phyloP scores from a whole-genome alignment of 2,888 invertebrate species.

The Malthinus flaveolus region DNA sequence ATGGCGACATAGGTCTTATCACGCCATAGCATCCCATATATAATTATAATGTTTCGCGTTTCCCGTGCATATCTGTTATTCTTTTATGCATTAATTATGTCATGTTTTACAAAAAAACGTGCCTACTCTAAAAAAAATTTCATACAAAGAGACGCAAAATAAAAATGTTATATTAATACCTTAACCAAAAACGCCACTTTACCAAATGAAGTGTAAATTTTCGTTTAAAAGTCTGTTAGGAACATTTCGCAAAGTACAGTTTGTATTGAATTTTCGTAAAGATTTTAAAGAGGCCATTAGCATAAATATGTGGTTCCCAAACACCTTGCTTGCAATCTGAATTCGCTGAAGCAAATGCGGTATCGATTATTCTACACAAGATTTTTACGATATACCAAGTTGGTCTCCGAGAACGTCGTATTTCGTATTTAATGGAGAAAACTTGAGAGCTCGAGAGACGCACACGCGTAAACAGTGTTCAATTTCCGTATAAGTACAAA shows the following conservation, averaged over 20 bases:
- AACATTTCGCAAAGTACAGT: neutral
- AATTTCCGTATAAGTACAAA: conserved; percentile 38
- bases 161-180: neutral
- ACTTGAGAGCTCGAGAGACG: conserved; percentile 25
- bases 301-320: conserved; percentile 41
- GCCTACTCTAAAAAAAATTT: too few species aligned
- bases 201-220: too few species aligned
- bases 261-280: conserved; percentile 30
- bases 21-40: conserved; percentile 18
- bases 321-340: conserved; percentile 28
- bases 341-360: conserved; percentile 35
- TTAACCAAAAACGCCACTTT: neutral
- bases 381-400: conserved; percentile 33
- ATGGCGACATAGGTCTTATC: conserved; percentile 12
- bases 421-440: conserved; percentile 34
- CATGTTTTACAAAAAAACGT: too few species aligned
- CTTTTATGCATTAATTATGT: too few species aligned
- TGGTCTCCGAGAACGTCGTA: conserved; percentile 30
- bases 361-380: conserved; percentile 41
- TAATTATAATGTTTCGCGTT: neutral
- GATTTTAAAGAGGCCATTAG: conserved; percentile 36
- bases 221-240: neutral
- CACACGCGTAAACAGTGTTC: conserved; percentile 33
- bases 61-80: too few species aligned
- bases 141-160: too few species aligned